Evolutionary conservation across 1,140 invertebrate genomes (phyloP), one percentile per base, ranked within the genome.

Genomic region (Coenobita brevimanus): DNA sequence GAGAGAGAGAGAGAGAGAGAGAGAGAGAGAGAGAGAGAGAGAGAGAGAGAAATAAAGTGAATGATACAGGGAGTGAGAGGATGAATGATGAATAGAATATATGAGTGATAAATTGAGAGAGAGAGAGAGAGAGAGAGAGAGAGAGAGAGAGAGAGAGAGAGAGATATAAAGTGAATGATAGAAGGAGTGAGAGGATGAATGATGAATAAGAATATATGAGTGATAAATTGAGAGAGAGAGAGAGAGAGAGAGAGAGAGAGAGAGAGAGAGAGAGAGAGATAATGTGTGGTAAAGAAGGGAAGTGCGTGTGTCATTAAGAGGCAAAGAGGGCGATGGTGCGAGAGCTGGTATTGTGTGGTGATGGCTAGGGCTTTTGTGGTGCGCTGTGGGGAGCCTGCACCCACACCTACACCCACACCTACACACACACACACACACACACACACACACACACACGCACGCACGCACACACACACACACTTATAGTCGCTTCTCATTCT

Each of bases 1-100:
- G 46, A 50, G 15, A 71, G 67, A 71, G 73, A 78, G 43, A 54
- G 78, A 80, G 78, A 80, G 57, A 64, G 57, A 64, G 57, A 81
- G 79, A 81, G 79, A 81, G 79, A 81, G 79, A 64, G 57, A 64
- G 79, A 64, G 79, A 81, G 79, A 81, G 79, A 81, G 79, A 81
- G 79, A 81, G 57, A 81, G 78, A 81, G 78, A 81, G 78, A 81
- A 50, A 57, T 36, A 78, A 43, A 75, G 30, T 38, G 71, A 75
- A 41, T 38, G 71, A 75, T 24, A 4, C 10, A 24, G 33, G 30
- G 46, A 46, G 41, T 30, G 24, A 78, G 75, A 78, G n/a, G n/a
- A n/a, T n/a, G n/a, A n/a, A n/a, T n/a, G n/a, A n/a, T n/a, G n/a
- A n/a, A n/a, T n/a, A n/a, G n/a, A n/a, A n/a, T n/a, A n/a, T n/a